Conservation (phyloP, 2,797 vertebrate genomes). For the Sardinella longiceps region DNA sequence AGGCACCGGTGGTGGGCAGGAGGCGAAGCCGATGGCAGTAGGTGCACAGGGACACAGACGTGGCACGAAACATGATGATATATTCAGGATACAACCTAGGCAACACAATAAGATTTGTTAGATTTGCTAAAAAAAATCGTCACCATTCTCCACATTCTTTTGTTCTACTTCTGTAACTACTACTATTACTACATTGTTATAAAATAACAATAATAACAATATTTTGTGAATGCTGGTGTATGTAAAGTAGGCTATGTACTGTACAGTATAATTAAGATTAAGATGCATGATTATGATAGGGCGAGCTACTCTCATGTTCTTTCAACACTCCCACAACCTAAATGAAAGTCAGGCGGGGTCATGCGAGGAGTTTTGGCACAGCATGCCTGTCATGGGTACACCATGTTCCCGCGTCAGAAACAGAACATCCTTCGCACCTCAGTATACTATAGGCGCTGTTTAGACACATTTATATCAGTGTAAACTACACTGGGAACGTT, state of each 20-base stretch:
- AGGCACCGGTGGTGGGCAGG: conserved; percentile 26
- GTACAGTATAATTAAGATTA: too few relatives aligned
- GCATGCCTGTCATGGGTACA: background rate
- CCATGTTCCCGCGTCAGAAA: background rate
- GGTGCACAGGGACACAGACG: conserved; percentile 56
- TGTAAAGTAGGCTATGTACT: background rate
- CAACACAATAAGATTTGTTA: background rate
- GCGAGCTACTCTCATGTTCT: background rate
- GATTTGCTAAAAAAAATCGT: background rate
- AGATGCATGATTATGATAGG: background rate
- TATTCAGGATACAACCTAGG: background rate
- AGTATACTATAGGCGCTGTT: background rate
- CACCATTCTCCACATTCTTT: too few relatives aligned
- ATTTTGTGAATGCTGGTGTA: background rate
- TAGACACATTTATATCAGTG: background rate
- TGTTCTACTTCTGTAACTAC: background rate
- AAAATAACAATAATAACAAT: background rate
- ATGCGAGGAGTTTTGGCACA: background rate
- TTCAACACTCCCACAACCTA: background rate
- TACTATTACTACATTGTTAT: background rate
- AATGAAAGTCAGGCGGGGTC: background rate
- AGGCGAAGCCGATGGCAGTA: conserved; percentile 55
- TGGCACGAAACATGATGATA: conserved; percentile 59
- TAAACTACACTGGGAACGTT: too few relatives aligned
- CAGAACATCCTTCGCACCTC: background rate